These are phyloP conservation scores for Siphonodentalium dalli DNA, from an alignment of 2,888 invertebrate genomes.

Conservation along the genomic window DNA sequence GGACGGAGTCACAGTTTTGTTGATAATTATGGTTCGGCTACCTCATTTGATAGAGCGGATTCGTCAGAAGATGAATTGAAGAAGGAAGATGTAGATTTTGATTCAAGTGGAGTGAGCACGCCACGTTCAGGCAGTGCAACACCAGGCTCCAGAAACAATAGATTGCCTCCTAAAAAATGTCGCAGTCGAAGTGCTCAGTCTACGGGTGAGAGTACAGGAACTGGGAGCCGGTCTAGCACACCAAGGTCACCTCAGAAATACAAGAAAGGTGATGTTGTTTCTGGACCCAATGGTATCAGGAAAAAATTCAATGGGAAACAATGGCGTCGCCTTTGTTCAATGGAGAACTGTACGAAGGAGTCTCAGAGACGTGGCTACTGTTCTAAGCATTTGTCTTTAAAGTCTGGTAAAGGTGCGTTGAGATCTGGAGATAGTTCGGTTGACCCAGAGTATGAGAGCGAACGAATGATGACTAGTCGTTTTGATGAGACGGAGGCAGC, in stretches of 20 bases:
- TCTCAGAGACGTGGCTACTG: constrained; percentile 97
- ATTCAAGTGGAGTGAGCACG: constrained; percentile 58
- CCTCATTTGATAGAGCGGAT: constrained; percentile 43
- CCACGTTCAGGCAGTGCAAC: constrained; percentile 84
- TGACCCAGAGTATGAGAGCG: constrained; percentile 78
- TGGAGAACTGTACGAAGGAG: constrained; percentile 94
- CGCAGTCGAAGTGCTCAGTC: constrained; percentile 61
- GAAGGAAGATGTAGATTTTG: constrained; percentile 52
- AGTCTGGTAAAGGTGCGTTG: constrained; percentile 70
- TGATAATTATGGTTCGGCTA: constrained; percentile 22
- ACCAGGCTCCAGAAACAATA: constrained; percentile 65
- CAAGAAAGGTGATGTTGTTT: constrained; percentile 92
- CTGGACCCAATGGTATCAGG: constrained; percentile 91
- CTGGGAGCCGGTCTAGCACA: constrained; percentile 60
- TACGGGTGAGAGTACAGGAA: constrained; percentile 52
- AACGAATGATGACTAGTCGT: constrained; percentile 61
- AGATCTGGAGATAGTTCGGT: constrained; percentile 71
- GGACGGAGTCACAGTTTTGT: constrained; percentile 7
- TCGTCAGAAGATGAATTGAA: constrained; percentile 57
- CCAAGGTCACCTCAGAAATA: constrained; percentile 62
- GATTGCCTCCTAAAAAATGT: constrained; percentile 53
- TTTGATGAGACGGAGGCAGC: constrained; percentile 97
- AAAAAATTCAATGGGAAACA: constrained; percentile 99
- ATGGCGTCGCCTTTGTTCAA: constrained; percentile 96
- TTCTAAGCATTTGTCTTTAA: constrained; percentile 92